phyloP scores from a whole-genome alignment of 2,888 invertebrate genomes.

The Clunio marinus region DNA sequence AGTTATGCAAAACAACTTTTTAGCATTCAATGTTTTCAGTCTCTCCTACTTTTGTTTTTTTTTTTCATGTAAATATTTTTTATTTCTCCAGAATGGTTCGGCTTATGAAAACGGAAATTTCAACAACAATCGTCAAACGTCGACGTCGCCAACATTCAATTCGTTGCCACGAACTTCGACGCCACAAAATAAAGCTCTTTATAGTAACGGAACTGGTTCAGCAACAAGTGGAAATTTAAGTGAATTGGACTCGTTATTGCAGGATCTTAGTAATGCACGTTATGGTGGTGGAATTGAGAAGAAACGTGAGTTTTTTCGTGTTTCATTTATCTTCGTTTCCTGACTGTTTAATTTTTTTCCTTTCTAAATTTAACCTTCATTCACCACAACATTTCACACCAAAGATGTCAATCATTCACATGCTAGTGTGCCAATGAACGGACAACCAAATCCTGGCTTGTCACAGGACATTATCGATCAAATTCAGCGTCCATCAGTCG shows the following conservation, averaged over 20 bases:
- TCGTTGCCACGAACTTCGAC: conserved; percentile 40
- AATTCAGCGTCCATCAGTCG: conserved; percentile 71
- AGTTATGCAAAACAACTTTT: not conserved
- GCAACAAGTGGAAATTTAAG: conserved; percentile 54
- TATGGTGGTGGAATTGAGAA: conserved; percentile 54
- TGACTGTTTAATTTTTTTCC: not conserved
- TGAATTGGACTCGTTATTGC: conserved; percentile 84
- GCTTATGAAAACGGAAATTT: conserved; percentile 1
- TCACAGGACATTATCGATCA: conserved; percentile 49
- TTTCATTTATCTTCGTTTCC: not conserved
- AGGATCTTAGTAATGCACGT: conserved; percentile 81
- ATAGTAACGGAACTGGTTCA: conserved; percentile 48
- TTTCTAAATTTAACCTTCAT: too few relatives aligned
- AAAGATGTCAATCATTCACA: conserved; percentile 19
- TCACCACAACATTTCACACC: too few relatives aligned
- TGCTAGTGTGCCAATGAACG: conserved; percentile 46
- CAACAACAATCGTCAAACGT: conserved; percentile 41
- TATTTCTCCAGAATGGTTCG: not conserved
- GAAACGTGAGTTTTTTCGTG: conserved; percentile 49
- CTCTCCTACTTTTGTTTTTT: too few relatives aligned
- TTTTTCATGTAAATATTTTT: not conserved
- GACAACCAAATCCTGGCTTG: conserved; percentile 53
- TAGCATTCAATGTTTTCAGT: too few relatives aligned
- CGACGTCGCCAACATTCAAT: conserved; percentile 44
- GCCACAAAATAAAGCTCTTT: conserved; percentile 41